Percentiles rank a stretch among this genome's conserved stretches.
Evolutionary conservation across 2,888 invertebrate genomes (phyloP).

Genomic region (Brachylomia viminalis): DNA sequence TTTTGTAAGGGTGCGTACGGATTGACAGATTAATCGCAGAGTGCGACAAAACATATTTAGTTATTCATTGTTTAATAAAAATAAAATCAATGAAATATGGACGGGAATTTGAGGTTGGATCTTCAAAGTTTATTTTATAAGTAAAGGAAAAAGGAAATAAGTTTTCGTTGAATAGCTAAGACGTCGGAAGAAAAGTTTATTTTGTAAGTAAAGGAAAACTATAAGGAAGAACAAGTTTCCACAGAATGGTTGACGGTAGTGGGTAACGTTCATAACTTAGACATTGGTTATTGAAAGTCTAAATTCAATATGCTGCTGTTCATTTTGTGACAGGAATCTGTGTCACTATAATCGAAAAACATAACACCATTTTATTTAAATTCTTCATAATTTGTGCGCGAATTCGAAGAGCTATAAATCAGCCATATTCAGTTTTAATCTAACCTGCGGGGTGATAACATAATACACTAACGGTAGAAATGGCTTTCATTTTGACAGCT

Average conservation of each 20-base stretch:
- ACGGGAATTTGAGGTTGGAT: not conserved
- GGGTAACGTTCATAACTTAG: too few species aligned
- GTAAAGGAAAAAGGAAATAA: not conserved
- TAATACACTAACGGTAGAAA: too few species aligned
- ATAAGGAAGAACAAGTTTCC: too few species aligned
- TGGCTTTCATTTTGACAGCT: too few species aligned
- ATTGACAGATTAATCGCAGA: not conserved
- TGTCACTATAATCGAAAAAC: not conserved
- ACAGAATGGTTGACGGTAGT: too few species aligned
- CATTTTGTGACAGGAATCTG: not conserved
- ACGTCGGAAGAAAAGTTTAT: too few species aligned
- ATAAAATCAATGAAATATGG: not conserved
- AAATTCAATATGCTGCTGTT: too few species aligned
- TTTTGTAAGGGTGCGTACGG: conserved; percentile 1
- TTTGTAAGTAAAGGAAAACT: too few species aligned
- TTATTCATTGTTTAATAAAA: too few species aligned
- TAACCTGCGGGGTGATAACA: not conserved
- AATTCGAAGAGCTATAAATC: not conserved
- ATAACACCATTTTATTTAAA: not conserved
- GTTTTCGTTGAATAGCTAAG: not conserved
- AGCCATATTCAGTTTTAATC: not conserved
- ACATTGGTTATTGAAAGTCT: not conserved
- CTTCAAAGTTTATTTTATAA: not conserved
- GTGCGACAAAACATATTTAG: not conserved
- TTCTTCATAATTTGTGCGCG: not conserved